Conservation (phyloP, 2,113 vertebrate genomes). For the Nesogale talazaci region DNA sequence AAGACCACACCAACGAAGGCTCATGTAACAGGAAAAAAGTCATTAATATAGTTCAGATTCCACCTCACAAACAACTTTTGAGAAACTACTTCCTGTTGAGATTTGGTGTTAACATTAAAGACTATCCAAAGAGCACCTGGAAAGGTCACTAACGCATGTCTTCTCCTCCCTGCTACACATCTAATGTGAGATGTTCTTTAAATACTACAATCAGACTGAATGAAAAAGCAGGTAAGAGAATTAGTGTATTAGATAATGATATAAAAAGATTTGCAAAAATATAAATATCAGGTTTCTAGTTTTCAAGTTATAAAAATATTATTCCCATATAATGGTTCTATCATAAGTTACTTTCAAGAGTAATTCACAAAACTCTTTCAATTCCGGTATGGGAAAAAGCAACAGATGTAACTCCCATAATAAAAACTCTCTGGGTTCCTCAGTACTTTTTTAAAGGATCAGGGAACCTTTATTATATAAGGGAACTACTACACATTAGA, state of each 20-base stretch:
- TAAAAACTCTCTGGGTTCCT: background rate
- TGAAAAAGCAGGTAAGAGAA: no score
- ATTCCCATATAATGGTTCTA: background rate
- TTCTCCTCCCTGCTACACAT: no score
- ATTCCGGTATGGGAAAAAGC: conserved; percentile 19
- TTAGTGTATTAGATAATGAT: no score
- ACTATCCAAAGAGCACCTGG: no score
- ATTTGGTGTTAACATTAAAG: no score
- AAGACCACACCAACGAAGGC: background rate
- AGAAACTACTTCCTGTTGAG: background rate
- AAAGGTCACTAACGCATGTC: no score
- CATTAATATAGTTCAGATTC: background rate
- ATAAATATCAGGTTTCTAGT: no score
- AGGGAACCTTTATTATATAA: no score
- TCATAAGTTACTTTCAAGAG: background rate
- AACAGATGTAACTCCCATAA: background rate
- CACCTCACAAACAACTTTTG: background rate
- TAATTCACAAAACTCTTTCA: conserved; percentile 26
- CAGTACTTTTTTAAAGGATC: background rate
- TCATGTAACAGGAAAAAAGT: background rate
- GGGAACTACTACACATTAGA: background rate
- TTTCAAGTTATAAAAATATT: no score
- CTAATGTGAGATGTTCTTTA: no score
- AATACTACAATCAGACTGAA: no score
- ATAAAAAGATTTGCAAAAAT: no score